Conservation (phyloP, 2,888 invertebrate genomes). For the Scaptomyza parva region DNA sequence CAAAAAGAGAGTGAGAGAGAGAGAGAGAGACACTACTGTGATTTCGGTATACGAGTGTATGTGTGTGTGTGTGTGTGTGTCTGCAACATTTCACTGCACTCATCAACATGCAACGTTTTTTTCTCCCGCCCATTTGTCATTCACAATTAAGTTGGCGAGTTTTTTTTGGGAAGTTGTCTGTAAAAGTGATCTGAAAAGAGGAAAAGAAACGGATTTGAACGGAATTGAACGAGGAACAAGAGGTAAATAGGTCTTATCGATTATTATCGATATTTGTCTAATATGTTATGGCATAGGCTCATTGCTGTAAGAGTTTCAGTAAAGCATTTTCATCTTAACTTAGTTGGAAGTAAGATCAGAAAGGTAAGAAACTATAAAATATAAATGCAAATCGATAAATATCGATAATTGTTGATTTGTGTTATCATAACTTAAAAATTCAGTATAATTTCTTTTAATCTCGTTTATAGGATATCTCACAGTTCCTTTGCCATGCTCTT, state of each 20-base stretch:
- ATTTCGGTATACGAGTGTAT: constrained; percentile 22
- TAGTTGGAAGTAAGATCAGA: too few relatives aligned
- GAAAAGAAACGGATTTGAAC: background rate
- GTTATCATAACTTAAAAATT: background rate
- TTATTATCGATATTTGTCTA: background rate
- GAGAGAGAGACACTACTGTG: constrained; percentile 25
- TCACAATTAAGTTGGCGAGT: background rate
- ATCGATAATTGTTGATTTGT: background rate
- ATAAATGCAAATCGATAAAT: background rate
- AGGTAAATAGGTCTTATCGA: background rate
- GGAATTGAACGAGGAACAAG: background rate
- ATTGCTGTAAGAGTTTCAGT: too few relatives aligned
- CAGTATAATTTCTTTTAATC: too few relatives aligned
- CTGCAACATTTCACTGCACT: constrained; percentile 64
- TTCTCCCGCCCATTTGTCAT: background rate
- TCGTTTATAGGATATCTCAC: background rate
- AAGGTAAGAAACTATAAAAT: too few relatives aligned
- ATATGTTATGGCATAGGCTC: too few relatives aligned
- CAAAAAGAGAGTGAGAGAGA: background rate
- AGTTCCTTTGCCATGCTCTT: too few relatives aligned
- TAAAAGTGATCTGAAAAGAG: background rate
- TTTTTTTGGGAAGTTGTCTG: background rate
- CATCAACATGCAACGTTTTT: constrained; percentile 26
- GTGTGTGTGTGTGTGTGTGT: constrained; percentile 16
- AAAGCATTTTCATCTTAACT: too few relatives aligned